These are phyloP conservation scores for Tetraneura akinire DNA, from an alignment of 1,140 invertebrate species.

Conservation along the genomic window DNA sequence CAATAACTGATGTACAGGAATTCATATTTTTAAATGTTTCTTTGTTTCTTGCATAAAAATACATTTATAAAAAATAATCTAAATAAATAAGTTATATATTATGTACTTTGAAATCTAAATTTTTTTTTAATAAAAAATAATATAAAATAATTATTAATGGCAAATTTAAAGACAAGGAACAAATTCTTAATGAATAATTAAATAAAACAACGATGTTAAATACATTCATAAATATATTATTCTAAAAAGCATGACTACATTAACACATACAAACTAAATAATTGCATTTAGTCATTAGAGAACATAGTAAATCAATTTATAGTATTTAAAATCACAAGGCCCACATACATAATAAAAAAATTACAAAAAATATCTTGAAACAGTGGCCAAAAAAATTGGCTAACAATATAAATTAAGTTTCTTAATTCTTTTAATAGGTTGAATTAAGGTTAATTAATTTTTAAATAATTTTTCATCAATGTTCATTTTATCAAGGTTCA, in stretches of 20 bases:
- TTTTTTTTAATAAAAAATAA: no score
- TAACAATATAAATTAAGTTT: neutral
- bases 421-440: no score
- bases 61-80: no score
- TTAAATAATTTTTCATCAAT: no score
- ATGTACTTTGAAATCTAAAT: neutral
- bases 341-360: constrained; percentile 8
- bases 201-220: constrained; percentile 13
- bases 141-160: no score
- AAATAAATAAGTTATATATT: neutral
- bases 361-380: neutral
- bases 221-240: neutral
- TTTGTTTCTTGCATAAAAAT: neutral
- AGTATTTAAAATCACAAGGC: constrained; percentile 16
- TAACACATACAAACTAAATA: constrained; percentile 28
- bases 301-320: neutral
- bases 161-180: neutral
- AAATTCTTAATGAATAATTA: neutral
- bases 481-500: no score
- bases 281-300: neutral
- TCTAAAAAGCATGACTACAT: constrained; percentile 25
- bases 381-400: neutral
- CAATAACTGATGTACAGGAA: no score
- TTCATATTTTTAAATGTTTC: neutral
- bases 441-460: no score